phyloP scores from a whole-genome alignment of 2,888 invertebrate genomes.

The Slavum lentiscoides region DNA sequence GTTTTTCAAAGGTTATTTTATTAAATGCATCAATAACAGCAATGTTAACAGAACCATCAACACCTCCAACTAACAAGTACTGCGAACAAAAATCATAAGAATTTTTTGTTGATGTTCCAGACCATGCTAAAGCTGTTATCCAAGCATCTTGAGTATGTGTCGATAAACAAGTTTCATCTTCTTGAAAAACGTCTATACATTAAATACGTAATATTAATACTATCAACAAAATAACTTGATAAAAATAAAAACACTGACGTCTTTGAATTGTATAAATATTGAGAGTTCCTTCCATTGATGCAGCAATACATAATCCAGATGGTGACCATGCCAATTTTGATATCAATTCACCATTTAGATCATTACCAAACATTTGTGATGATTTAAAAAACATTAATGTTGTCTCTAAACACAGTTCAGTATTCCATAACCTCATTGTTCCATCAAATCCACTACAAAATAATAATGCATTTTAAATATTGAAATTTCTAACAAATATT shows the following conservation, averaged over 20 bases:
- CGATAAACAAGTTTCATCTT: conserved; percentile 42
- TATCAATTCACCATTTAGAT: conserved; percentile 63
- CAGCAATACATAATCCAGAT: conserved; percentile 64
- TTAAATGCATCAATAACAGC: conserved; percentile 26
- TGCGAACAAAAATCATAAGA: conserved; percentile 28
- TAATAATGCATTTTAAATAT: conserved; percentile 12
- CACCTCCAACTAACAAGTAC: conserved; percentile 42
- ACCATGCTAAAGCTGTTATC: conserved; percentile 48
- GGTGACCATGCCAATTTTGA: conserved; percentile 64
- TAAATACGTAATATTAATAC: not conserved
- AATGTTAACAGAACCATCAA: conserved; percentile 44
- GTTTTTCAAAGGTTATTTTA: conserved; percentile 39
- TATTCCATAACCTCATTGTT: conserved; percentile 66
- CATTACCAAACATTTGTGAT: conserved; percentile 62
- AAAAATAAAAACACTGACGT: conserved; percentile 27
- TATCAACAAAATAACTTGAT: not conserved
- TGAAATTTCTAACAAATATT: not conserved
- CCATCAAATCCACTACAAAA: conserved; percentile 65
- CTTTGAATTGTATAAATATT: conserved; percentile 62
- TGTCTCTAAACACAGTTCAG: conserved; percentile 62
- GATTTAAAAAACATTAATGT: conserved; percentile 65
- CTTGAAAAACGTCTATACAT: conserved; percentile 22
- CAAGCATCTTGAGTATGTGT: conserved; percentile 44
- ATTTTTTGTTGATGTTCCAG: conserved; percentile 33
- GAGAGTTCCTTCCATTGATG: conserved; percentile 65